Base-by-base conservation (phyloP, 2,888 invertebrate genomes). In the Lithosia quadra region DNA sequence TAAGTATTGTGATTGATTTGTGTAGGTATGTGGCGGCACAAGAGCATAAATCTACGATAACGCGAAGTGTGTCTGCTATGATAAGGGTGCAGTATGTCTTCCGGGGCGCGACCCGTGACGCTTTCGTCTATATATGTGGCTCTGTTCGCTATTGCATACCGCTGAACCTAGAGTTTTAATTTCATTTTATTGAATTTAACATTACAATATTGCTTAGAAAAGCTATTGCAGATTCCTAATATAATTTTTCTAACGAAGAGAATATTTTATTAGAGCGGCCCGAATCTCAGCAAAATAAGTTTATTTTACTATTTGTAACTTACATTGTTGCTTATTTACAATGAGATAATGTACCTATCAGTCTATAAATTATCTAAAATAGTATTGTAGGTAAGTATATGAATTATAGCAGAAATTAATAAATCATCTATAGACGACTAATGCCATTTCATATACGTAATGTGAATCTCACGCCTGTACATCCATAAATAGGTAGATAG, bases 51-150 rank as follows among this genome's bases (percentile, higher is more conserved):
- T 92, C 90, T 85, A 84, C 73, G 94, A 93, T 93, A 94, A 88
- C 84, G 82, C 85, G 86, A 91, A 92, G 88, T 91, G 88, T 91
- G 93, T 92, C 91, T 92, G 88, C 69, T 69, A 78, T 69, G 93
- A 94, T 94, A 93, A 91, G 90, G 88, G 87, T 91, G 91, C 91
- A 91, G 90, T 89, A 88, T 84, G 93, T 87, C 90, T 93, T 93
- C 93, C 93, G 92, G 93, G 86, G 90, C 93, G 86, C 80, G 93
- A 93, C 93, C 91, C 81, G 79, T 81, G 88, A 88, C 85, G 88
- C 86, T 84, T 84, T 83, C 82, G 71, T 82, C 80, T 74, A 72
- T 59, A 84, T 78, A 80, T 78, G 78, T 76, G 73, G 78, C 79
- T 68, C 75, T 78, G 81, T 76, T 69, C 74, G 72, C 83, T 90